Conservation (phyloP, 1,140 invertebrate genomes). For the Neodiprion pinetum region DNA sequence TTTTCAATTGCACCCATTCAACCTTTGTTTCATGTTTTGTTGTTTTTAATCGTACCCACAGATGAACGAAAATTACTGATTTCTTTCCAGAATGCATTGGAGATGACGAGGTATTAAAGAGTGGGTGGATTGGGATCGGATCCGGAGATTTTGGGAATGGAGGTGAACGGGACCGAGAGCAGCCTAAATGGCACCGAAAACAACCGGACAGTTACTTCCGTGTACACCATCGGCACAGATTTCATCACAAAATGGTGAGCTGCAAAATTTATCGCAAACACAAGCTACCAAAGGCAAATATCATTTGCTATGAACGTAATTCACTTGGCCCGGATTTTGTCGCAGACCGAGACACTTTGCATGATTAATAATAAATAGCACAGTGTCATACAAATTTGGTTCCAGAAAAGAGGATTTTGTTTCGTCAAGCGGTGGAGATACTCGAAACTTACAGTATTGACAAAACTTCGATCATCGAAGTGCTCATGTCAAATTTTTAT, state of each 20-base stretch:
- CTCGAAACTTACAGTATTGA: no score
- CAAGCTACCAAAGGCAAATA: background rate
- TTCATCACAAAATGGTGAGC: constrained; percentile 75
- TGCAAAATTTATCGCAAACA: background rate
- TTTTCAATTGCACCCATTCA: no score
- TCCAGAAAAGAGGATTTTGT: background rate
- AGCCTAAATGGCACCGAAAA: constrained; percentile 51
- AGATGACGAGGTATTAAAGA: constrained; percentile 41
- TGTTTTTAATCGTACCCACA: background rate
- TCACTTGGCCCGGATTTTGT: background rate
- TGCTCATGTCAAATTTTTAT: no score
- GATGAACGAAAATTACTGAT: constrained; percentile 11
- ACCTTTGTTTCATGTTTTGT: no score
- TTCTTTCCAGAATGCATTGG: constrained; percentile 40
- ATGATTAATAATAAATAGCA: background rate
- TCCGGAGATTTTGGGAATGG: constrained; percentile 39
- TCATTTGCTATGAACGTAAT: background rate
- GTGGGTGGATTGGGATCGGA: constrained; percentile 27
- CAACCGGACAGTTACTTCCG: constrained; percentile 66
- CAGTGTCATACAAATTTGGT: background rate
- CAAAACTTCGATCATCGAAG: no score
- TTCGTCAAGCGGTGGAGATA: background rate
- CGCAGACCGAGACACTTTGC: background rate
- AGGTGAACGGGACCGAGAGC: constrained; percentile 48
- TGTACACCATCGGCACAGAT: constrained; percentile 71